A percentile compares a stretch with the other conserved stretches of the same genome.
phyloP scores from a whole-genome alignment of 2,888 invertebrate genomes.

The Andrena flavipes region DNA sequence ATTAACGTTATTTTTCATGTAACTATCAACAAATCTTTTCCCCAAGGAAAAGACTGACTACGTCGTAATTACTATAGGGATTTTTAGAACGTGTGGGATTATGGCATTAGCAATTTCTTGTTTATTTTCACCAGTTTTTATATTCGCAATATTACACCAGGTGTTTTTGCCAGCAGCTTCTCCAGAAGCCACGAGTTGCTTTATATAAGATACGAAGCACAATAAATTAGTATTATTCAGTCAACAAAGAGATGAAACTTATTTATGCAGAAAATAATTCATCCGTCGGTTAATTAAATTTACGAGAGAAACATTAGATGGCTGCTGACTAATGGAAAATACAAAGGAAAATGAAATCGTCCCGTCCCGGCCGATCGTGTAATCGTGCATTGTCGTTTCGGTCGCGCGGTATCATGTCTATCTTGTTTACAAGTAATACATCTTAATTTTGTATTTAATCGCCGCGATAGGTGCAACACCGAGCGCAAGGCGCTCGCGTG shows the following conservation, averaged over 20 bases:
- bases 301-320: neutral
- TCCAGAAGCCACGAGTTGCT: neutral
- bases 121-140: neutral
- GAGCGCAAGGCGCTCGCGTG: constrained; percentile 53
- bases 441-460: constrained; percentile 59
- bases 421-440: constrained; percentile 63
- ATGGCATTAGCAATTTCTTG: too few species aligned
- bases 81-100: too few species aligned
- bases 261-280: neutral
- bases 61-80: too few species aligned
- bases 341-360: neutral
- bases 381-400: constrained; percentile 18
- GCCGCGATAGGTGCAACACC: constrained; percentile 47
- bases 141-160: neutral
- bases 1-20: too few species aligned
- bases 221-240: neutral
- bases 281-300: neutral
- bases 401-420: constrained; percentile 32
- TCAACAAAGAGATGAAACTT: neutral
- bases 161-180: neutral
- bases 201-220: neutral
- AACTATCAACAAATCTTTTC: too few species aligned
- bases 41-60: too few species aligned
- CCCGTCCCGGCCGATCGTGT: constrained; percentile 3
- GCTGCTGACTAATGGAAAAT: neutral